Conservation (phyloP, 2,113 vertebrate species). For the Stigmatopora argus region DNA sequence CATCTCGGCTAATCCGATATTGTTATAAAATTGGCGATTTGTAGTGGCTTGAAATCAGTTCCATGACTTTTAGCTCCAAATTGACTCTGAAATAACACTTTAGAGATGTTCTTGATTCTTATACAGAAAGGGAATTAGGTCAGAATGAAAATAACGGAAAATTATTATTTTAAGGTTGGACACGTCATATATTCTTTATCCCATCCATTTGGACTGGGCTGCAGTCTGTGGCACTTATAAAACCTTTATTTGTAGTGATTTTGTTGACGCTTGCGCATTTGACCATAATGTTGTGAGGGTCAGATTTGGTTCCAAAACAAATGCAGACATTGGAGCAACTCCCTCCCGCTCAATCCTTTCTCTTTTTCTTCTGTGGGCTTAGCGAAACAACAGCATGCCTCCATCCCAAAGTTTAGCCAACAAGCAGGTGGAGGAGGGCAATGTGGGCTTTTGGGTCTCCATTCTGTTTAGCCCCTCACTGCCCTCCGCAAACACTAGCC, state of each 20-base stretch:
- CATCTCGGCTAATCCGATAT: too few relatives aligned
- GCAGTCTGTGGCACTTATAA: too few relatives aligned
- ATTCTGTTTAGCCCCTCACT: conserved; percentile 60
- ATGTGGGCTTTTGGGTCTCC: conserved; percentile 30
- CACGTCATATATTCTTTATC: too few relatives aligned
- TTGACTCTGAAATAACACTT: too few relatives aligned
- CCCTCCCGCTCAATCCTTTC: neutral
- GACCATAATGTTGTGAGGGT: neutral
- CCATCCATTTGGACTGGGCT: too few relatives aligned
- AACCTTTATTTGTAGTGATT: neutral
- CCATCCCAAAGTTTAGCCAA: conserved; percentile 63
- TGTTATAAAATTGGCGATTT: too few relatives aligned
- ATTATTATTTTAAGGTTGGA: too few relatives aligned
- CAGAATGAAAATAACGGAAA: too few relatives aligned
- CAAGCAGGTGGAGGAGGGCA: conserved; percentile 54
- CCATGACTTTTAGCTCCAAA: too few relatives aligned
- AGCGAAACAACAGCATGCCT: conserved; percentile 16
- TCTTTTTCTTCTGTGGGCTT: conserved; percentile 2
- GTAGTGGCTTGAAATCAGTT: too few relatives aligned
- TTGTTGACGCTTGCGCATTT: neutral
- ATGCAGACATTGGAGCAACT: neutral
- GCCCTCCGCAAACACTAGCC: conserved; percentile 51
- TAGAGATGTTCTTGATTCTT: too few relatives aligned
- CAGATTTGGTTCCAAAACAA: conserved; percentile 2
- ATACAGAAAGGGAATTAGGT: too few relatives aligned